Base-by-base conservation (phyloP, 2,888 invertebrate species). In the Chouioia cunea region DNA sequence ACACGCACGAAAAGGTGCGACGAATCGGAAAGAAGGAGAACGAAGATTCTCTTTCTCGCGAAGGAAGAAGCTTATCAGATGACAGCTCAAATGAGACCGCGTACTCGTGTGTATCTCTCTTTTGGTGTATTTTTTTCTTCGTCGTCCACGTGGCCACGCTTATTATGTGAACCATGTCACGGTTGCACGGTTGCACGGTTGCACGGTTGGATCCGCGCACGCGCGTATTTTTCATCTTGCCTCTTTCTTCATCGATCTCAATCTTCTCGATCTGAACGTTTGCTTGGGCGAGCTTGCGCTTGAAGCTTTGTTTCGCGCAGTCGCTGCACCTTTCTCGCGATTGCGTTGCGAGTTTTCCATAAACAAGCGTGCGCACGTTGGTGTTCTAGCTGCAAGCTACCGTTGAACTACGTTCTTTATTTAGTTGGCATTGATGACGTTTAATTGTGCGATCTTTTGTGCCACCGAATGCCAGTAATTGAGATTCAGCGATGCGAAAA, bases 11-110 rank as follows among this genome's bases (percentile, higher is more conserved):
- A 36, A 22, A 43, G 65, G 56, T 64, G 20, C 43, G 44, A 65
- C 48, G 43, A 65, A 57, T 20, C 54, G 60, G 60, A 68, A 68
- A 59, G 53, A 62, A 43, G 56, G 22, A 58, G 22, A 23, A 50
- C 23, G 58, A 16, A 27, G 54, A 36, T 22, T 12, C 16, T 27
- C 27, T n/a, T n/a, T 57, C 8, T 23, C 4, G 18, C 58, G 63
- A 50, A 69, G 57, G 27, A 58, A 52, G 63, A 20, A 52, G 20
- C 52, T 16, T 64, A 63, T 63, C 52, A 52, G 69, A 63, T 58
- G 52, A 52, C 57, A 27, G 54, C 43, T 48, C 12, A 48, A 62
- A 47, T 18, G 18, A 50, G 44, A 3, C 27, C 57, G 63, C 62
- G 43, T 54, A 15, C 36, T 53, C 16, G 3, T 16, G n/a, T 53